Base-by-base conservation (phyloP, 2,113 vertebrate species). In the Scomber colias region DNA sequence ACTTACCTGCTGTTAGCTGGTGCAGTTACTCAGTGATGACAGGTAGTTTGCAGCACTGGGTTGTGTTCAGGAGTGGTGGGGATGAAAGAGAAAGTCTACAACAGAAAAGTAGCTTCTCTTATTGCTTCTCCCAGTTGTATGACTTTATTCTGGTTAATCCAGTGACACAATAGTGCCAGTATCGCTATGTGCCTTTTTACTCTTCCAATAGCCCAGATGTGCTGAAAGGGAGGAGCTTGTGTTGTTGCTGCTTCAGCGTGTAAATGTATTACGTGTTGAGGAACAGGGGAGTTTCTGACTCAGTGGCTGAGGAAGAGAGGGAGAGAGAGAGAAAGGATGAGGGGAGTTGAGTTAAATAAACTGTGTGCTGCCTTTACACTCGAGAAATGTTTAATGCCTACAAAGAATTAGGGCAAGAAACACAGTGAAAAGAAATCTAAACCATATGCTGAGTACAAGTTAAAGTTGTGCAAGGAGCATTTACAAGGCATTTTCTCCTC, bases 151-250 rank as follows among this genome's bases (percentile, higher is more conserved):
- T 13, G 7, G 1, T 75, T 11, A 44, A 55, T 75, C 57, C 48
- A 75, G 57, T 30, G 50, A 44, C 35, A 30, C 51, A 75, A 46
- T 9, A 40, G 7, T 9, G 35, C 35, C 35, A 60, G 35, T 59
- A 54, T 54, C 55, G 61, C 50, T 72, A 50, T 59, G 69, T 64
- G 65, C 24, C 40, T 66, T 19, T 65, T 17, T 0, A 2, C 71
- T 50, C 40, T 61, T 71, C 30, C 27, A 59, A 51, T 57, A 10
- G 53, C 44, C 68, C 77, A 86, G 77, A 85, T 85, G 69, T 76
- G 53, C 15, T 59, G 59, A 66, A 69, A 77, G 49, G 89, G 84
- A 82, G 86, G 86, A 75, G 84, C 80, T n/a, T 79, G 50, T 71
- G 65, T 12, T 71, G 44, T 71, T 85, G 45, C 51, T 31, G 63